Evolutionary conservation across 2,113 vertebrate species (phyloP).

Genomic region (Spermophilus dauricus): DNA sequence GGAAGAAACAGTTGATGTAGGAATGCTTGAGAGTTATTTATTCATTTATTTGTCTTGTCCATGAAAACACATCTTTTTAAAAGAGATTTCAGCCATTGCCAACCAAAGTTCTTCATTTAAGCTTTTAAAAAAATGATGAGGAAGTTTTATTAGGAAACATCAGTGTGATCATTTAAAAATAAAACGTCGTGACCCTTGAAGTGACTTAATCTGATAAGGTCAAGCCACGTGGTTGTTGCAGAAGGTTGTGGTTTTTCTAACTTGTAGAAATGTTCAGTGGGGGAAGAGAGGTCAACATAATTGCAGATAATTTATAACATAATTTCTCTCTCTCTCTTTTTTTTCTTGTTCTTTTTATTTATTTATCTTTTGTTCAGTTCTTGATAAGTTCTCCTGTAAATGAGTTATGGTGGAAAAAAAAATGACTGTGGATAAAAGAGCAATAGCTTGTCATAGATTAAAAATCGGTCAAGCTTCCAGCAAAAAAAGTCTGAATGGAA

Average conservation of each 20-base stretch:
- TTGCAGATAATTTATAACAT: not conserved
- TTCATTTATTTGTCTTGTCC: not conserved
- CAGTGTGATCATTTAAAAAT: not conserved
- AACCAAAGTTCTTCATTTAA: constrained; percentile 44
- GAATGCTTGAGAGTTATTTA: not conserved
- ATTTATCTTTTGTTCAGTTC: not conserved
- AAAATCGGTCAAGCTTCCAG: not conserved
- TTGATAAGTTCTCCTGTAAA: constrained; percentile 45
- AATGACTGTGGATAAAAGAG: not conserved
- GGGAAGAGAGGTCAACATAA: constrained; percentile 51
- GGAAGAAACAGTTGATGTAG: not conserved
- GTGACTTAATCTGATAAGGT: constrained; percentile 60
- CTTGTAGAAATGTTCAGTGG: not conserved
- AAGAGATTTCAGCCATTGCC: constrained; percentile 68
- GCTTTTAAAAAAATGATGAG: constrained; percentile 58
- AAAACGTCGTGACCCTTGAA: not conserved
- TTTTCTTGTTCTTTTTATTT: not conserved
- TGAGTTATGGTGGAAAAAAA: constrained; percentile 14
- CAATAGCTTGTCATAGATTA: constrained; percentile 10
- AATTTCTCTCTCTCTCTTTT: not conserved
- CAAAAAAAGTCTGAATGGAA: constrained; percentile 23
- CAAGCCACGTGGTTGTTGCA: not conserved
- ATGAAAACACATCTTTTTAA: constrained; percentile 50
- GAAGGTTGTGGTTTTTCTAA: constrained; percentile 52
- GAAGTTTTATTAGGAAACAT: constrained; percentile 77